Conservation (phyloP, 2,113 vertebrate species). For the Pipa parva region DNA sequence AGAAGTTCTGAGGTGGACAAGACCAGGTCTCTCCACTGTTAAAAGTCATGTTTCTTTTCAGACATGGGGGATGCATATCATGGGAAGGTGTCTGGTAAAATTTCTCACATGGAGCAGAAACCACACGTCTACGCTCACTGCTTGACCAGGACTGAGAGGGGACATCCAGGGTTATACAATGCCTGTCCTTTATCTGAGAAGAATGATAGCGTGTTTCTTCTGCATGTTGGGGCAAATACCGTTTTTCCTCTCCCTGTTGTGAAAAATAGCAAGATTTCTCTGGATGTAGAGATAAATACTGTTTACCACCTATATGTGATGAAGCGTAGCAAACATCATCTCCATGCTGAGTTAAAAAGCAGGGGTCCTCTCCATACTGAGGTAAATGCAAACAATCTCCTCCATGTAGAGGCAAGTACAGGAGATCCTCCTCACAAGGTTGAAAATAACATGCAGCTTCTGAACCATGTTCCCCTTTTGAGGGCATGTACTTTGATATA, state of each 20-base stretch:
- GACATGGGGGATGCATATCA: conserved; percentile 58
- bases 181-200: neutral
- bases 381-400: conserved; percentile 31
- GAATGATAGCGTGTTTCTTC: conserved; percentile 1
- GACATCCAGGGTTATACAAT: conserved; percentile 7
- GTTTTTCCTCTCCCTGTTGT: neutral
- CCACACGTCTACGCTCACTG: conserved; percentile 79
- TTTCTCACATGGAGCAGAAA: conserved; percentile 79
- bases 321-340: conserved; percentile 1
- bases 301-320: neutral
- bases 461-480: neutral
- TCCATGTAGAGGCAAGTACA: conserved; percentile 56
- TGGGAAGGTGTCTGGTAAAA: conserved; percentile 63
- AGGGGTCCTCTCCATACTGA: conserved; percentile 53
- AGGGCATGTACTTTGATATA: neutral
- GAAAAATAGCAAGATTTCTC: conserved; percentile 9
- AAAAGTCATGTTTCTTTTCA: conserved; percentile 70
- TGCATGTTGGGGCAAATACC: conserved; percentile 1
- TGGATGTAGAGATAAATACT: neutral
- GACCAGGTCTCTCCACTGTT: conserved; percentile 57
- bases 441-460: neutral
- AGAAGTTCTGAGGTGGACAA: conserved; percentile 32
- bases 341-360: conserved; percentile 57
- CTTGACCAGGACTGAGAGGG: conserved; percentile 40
- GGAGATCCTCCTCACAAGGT: conserved; percentile 52